Conservation (phyloP, 1,140 invertebrate genomes). For the Harpegnathos saltator region DNA sequence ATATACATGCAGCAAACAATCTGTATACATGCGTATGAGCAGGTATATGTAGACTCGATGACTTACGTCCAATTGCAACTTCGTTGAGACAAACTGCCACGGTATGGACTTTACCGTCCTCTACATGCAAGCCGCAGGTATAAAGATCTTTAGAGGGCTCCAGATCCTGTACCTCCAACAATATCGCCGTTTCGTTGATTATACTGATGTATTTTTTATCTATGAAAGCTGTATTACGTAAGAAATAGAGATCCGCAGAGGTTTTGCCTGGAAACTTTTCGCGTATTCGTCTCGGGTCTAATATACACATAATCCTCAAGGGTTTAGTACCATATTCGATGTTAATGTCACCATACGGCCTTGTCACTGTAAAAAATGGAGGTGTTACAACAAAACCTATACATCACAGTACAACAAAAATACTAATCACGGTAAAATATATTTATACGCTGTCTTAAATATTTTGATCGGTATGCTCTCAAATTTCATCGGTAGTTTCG, state of each 20-base stretch:
- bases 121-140: conserved; percentile 82
- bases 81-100: conserved; percentile 86
- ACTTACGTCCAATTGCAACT: conserved; percentile 87
- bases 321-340: conserved; percentile 83
- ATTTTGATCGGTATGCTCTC: not conserved
- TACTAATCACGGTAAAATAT: no score
- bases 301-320: conserved; percentile 85
- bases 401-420: not conserved
- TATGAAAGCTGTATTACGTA: conserved; percentile 80
- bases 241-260: conserved; percentile 84
- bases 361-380: conserved; percentile 81
- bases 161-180: conserved; percentile 82
- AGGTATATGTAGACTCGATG: not conserved
- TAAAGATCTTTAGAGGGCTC: conserved; percentile 82
- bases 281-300: conserved; percentile 82
- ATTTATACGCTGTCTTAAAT: no score
- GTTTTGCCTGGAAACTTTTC: conserved; percentile 79
- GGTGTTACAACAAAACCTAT: not conserved
- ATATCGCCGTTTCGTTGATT: conserved; percentile 85
- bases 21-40: not conserved
- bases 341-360: conserved; percentile 86
- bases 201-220: conserved; percentile 81
- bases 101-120: conserved; percentile 46
- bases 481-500: not conserved
- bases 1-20: not conserved